These are phyloP conservation scores for Turdus rufiventris DNA, from an alignment of 2,113 vertebrate species.

Conservation along the genomic window DNA sequence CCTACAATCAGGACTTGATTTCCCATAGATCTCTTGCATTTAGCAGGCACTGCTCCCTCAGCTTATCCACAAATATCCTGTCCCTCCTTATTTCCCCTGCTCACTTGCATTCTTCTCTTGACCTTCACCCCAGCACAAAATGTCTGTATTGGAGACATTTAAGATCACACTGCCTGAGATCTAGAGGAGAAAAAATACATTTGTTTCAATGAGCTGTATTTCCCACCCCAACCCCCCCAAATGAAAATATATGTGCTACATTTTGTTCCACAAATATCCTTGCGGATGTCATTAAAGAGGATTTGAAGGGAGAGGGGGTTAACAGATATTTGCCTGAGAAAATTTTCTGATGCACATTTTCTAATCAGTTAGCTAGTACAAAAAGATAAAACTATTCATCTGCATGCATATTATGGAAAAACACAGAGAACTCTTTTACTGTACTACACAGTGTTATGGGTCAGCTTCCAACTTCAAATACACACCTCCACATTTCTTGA, in stretches of 20 bases:
- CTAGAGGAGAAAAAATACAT: background rate
- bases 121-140: background rate
- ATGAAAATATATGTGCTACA: background rate
- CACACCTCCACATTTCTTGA: slow-evolving; percentile 7
- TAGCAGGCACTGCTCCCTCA: background rate
- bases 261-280: background rate
- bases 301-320: background rate
- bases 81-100: background rate
- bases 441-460: background rate
- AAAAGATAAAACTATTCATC: background rate
- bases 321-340: background rate
- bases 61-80: slow-evolving; percentile 7
- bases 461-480: slow-evolving; percentile 32
- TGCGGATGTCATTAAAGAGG: background rate
- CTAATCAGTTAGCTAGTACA: background rate
- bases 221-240: background rate
- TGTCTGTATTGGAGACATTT: background rate
- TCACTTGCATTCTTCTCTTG: background rate
- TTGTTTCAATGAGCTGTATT: background rate
- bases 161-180: background rate
- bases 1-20: slow-evolving; percentile 7
- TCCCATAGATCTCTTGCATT: background rate
- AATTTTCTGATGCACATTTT: background rate
- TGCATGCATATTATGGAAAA: background rate
- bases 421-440: background rate